phyloP scores from a whole-genome alignment of 2,797 vertebrate genomes.

The Hippopotamyrus pictus region DNA sequence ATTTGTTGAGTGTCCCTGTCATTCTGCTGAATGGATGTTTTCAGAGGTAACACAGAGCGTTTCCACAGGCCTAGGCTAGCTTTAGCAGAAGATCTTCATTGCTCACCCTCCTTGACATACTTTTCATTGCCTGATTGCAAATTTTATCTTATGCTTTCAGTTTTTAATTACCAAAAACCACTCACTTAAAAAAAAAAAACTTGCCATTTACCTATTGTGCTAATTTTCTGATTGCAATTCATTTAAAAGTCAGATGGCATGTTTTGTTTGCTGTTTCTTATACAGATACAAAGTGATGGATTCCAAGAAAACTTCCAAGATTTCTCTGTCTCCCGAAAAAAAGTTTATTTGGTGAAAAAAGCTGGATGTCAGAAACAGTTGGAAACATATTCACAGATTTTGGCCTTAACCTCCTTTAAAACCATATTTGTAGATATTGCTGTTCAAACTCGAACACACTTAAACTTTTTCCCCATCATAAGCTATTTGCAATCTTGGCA shows the following conservation, averaged over 20 bases:
- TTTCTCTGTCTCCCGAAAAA: not conserved
- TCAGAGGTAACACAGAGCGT: not conserved
- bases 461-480: conserved; percentile 1
- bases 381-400: not conserved
- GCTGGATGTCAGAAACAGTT: not conserved
- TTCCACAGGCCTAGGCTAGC: not conserved
- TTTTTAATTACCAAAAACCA: not conserved
- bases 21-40: not conserved
- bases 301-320: not conserved
- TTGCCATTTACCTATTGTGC: not conserved
- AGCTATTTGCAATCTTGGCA: not conserved
- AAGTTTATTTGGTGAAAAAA: not conserved
- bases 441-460: not conserved
- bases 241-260: not conserved
- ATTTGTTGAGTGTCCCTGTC: not conserved
- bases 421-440: not conserved
- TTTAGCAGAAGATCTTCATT: not conserved
- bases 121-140: not conserved
- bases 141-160: not conserved
- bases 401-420: not conserved
- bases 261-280: not conserved
- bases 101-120: not conserved
- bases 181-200: not conserved
- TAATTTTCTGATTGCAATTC: not conserved
- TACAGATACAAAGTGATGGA: not conserved